Evolutionary conservation across 2,113 vertebrate genomes (phyloP).

Genomic region (Hypanus sabinus): DNA sequence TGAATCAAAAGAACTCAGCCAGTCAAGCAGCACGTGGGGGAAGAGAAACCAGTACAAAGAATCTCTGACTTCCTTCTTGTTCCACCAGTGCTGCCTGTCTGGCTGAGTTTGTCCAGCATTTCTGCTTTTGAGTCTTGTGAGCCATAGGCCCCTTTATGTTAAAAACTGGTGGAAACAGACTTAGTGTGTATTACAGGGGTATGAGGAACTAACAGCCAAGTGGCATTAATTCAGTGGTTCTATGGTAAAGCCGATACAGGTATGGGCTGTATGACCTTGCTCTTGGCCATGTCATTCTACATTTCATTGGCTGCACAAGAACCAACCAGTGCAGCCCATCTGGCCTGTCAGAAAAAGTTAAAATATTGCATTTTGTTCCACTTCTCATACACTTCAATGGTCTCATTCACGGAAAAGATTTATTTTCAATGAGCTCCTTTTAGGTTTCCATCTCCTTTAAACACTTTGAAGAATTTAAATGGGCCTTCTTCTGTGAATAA

Average conservation of each 20-base stretch:
- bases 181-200: background rate
- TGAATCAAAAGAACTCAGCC: no score
- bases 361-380: background rate
- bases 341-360: background rate
- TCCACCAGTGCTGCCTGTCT: no score
- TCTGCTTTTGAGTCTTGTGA: no score
- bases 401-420: background rate
- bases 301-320: background rate
- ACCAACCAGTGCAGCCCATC: background rate
- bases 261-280: background rate
- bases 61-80: no score
- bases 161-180: background rate
- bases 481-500: background rate
- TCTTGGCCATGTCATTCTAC: background rate
- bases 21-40: no score
- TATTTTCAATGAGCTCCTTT: background rate
- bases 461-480: slow-evolving; percentile 13
- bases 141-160: no score
- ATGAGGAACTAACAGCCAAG: background rate
- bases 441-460: background rate
- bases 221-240: background rate
- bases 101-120: no score
- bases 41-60: no score
- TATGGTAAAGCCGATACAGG: background rate
- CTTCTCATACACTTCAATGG: background rate